These are phyloP conservation scores for Antechinus flavipes DNA, from an alignment of 2,113 vertebrate genomes.

Conservation along the genomic window DNA sequence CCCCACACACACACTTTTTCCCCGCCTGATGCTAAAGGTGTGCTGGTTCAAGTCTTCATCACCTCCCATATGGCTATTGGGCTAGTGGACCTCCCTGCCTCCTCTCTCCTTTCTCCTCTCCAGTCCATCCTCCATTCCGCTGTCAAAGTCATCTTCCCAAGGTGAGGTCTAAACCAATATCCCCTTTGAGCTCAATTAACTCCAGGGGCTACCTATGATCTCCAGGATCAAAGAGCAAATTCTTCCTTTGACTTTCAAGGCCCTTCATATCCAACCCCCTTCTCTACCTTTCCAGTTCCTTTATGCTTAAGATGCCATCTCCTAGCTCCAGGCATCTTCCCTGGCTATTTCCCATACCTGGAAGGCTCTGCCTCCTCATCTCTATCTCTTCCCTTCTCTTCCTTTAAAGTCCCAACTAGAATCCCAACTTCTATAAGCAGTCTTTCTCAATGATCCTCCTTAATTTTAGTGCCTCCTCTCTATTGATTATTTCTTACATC, in stretches of 20 bases:
- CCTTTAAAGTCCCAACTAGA: not conserved
- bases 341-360: too few relatives aligned
- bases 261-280: not conserved
- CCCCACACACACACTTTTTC: not conserved
- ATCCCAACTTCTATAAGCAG: not conserved
- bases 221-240: not conserved
- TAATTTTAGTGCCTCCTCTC: not conserved
- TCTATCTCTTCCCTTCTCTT: not conserved
- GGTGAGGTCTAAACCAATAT: not conserved
- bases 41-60: not conserved
- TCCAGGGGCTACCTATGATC: not conserved
- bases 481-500: not conserved
- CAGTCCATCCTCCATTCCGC: too few relatives aligned
- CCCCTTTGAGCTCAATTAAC: not conserved
- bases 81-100: accelerated
- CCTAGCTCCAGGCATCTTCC: not conserved
- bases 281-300: not conserved
- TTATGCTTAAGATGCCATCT: not conserved
- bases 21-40: not conserved
- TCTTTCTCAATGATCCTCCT: not conserved
- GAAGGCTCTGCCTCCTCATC: too few relatives aligned
- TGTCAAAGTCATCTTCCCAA: not conserved
- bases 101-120: not conserved
- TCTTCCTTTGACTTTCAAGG: not conserved
- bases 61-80: not conserved